phyloP scores from a whole-genome alignment of 1,140 invertebrate genomes.

The Ctenoplectra terminalis region DNA sequence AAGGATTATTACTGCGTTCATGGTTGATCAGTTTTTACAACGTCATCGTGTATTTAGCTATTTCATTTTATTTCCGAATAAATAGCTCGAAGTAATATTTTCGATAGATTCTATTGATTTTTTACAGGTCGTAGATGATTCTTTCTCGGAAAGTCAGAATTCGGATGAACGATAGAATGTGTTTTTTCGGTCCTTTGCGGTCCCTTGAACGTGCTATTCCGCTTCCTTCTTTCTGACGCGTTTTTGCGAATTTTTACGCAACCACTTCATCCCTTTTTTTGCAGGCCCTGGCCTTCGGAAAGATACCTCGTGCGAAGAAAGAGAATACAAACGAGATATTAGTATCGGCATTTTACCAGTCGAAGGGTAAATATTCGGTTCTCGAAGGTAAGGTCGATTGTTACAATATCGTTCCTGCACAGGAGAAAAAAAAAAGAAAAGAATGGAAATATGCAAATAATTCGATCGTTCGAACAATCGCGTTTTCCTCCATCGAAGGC shows the following conservation, averaged over 20 bases:
- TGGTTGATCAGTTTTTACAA: no score
- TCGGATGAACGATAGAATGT: not conserved
- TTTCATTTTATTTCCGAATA: no score
- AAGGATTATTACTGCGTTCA: no score
- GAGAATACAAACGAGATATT: conserved; percentile 4
- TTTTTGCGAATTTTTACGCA: conserved; percentile 53
- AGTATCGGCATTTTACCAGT: not conserved
- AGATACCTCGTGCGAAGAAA: not conserved
- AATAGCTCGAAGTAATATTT: no score
- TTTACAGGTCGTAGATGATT: no score
- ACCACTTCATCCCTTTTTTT: conserved; percentile 29
- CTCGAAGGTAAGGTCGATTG: not conserved
- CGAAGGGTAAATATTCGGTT: not conserved
- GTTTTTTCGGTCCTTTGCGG: not conserved
- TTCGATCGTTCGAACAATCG: not conserved
- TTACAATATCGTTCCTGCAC: not conserved
- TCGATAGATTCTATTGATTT: no score
- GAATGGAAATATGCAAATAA: not conserved
- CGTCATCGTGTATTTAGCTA: no score
- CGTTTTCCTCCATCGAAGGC: not conserved
- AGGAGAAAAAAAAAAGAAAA: not conserved
- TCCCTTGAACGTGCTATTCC: not conserved
- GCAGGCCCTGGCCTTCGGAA: not conserved
- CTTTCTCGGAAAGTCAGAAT: not conserved
- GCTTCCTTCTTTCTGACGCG: conserved; percentile 43